phyloP scores from a whole-genome alignment of 2,888 invertebrate genomes.

The Pandemis heparana region DNA sequence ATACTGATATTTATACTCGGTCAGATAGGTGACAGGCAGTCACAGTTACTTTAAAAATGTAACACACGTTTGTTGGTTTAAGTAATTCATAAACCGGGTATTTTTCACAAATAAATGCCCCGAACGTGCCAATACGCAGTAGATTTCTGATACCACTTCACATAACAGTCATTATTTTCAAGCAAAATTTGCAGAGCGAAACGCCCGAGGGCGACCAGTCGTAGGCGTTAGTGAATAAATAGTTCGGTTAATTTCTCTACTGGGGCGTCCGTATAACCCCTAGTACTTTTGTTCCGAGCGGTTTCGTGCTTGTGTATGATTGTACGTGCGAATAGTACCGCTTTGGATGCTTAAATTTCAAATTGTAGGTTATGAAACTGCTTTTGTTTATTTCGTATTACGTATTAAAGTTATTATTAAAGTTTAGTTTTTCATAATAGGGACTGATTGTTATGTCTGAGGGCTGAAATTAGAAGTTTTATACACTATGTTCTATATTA shows the following conservation, averaged over 20 bases:
- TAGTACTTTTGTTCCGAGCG: conserved; percentile 21
- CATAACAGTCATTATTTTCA: neutral
- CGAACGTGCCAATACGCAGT: neutral
- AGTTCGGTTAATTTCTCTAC: conserved; percentile 31
- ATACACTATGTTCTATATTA: too few species aligned
- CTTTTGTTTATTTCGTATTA: neutral
- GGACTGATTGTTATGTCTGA: neutral
- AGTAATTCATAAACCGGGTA: too few species aligned
- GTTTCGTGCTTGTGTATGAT: conserved; percentile 17
- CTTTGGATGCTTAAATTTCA: conserved; percentile 18
- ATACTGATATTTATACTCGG: too few species aligned
- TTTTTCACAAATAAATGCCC: neutral
- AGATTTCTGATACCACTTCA: neutral
- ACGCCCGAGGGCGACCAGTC: conserved; percentile 9
- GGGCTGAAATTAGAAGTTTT: neutral
- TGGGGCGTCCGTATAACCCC: conserved; percentile 10
- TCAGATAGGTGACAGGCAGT: too few species aligned
- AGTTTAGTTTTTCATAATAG: neutral
- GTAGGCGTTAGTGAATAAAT: conserved; percentile 19
- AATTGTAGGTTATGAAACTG: neutral
- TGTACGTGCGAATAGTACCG: conserved; percentile 15
- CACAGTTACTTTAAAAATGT: too few species aligned
- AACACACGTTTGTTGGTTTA: too few species aligned
- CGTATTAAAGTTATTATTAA: neutral
- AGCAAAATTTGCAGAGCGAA: conserved; percentile 5